phyloP scores from a whole-genome alignment of 64 coral and sea anemone species.

The Hydrozoanthus tunicans region DNA sequence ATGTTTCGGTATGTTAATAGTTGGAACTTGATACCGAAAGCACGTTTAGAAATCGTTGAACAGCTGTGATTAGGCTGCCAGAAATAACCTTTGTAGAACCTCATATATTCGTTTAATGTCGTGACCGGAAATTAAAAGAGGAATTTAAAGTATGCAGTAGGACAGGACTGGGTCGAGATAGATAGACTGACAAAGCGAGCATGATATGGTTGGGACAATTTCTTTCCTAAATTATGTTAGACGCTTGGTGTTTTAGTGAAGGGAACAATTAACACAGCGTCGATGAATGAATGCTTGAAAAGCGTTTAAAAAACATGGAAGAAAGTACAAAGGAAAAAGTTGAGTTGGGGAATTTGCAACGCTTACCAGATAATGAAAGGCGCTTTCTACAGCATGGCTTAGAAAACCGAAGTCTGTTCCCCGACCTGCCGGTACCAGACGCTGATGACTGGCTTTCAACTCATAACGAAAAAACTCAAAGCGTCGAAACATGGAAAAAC shows the following conservation, averaged over 20 bases:
- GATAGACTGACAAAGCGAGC: not conserved
- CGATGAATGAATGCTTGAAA: not conserved
- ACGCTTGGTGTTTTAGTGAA: not conserved
- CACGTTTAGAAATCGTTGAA: not conserved
- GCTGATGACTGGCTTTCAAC: constrained; percentile 66
- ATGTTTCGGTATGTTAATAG: not conserved
- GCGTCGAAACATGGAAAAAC: constrained; percentile 48
- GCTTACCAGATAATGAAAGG: constrained; percentile 57
- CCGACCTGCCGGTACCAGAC: constrained; percentile 43
- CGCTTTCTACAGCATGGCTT: constrained; percentile 47
- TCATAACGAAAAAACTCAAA: constrained; percentile 61
- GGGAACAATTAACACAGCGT: not conserved
- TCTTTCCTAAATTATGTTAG: not conserved
- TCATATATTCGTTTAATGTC: not conserved
- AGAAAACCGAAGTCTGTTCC: constrained; percentile 46
- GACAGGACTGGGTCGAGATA: constrained; percentile 48
- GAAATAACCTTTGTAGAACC: constrained; percentile 1
- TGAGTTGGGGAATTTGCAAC: constrained; percentile 53
- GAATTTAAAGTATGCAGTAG: constrained; percentile 28
- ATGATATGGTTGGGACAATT: not conserved
- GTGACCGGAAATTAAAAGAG: constrained; percentile 4
- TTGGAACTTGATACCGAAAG: constrained; percentile 21
- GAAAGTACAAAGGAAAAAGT: not conserved
- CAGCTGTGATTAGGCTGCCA: constrained; percentile 8
- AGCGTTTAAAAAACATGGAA: constrained; percentile 11